Percentiles rank a stretch among this genome's conserved stretches.
phyloP scores from a whole-genome alignment of 2,113 vertebrate species.

The rat (Rattus norvegicus) region GRCr8 NC_086020.1:34224001-34224500 shows the following conservation, averaged over 20 bases:
- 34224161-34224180: conserved; percentile 33
- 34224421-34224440: conserved; percentile 22
- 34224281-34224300: not conserved
- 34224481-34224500: not conserved
- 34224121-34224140: not conserved
- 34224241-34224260: not conserved
- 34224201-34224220: conserved; percentile 28
- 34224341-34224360: not conserved
- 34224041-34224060: conserved; percentile 60
- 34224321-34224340: not conserved
- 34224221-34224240: conserved; percentile 22
- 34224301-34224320: conserved; percentile 4
- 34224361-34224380: conserved; percentile 1
- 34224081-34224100: conserved; percentile 73
- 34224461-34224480: conserved; percentile 47
- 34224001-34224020: conserved; percentile 64
- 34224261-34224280: not conserved
- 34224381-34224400: conserved; percentile 9
- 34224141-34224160: conserved; percentile 51
- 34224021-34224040: conserved; percentile 66
- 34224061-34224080: conserved; percentile 61
- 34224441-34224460: not conserved
- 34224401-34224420: not conserved
- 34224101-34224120: conserved; percentile 50
- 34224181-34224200: conserved; percentile 48